Conservation (phyloP, 2,888 invertebrate species). For the Dicycla oo region DNA sequence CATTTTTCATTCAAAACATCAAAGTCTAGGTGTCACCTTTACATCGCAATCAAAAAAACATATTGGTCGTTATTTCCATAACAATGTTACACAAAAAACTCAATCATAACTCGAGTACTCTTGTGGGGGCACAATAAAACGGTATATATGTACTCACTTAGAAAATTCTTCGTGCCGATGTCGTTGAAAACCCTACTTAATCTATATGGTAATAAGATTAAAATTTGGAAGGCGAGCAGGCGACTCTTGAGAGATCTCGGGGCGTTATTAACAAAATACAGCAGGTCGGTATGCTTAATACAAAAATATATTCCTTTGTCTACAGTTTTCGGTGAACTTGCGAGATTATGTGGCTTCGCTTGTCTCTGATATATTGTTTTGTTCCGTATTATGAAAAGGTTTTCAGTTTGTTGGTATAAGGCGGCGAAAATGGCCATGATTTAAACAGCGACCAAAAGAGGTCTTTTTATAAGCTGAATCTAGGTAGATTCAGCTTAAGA, state of each 20-base stretch:
- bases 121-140: conserved; percentile 62
- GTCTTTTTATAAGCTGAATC: too few species aligned
- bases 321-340: conserved; percentile 63
- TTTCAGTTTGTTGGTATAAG: too few species aligned
- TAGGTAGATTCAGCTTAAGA: too few species aligned
- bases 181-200: conserved; percentile 59
- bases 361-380: conserved; percentile 17
- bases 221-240: conserved; percentile 55
- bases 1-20: conserved; percentile 25
- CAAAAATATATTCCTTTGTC: conserved; percentile 78
- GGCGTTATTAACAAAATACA: conserved; percentile 76
- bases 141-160: conserved; percentile 59
- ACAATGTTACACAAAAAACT: conserved; percentile 66
- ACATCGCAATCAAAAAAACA: conserved; percentile 56
- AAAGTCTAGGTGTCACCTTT: conserved; percentile 36
- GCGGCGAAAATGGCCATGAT: too few species aligned
- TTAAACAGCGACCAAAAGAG: too few species aligned
- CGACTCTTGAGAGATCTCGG: conserved; percentile 59
- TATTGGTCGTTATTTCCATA: conserved; percentile 57
- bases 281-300: conserved; percentile 76
- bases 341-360: conserved; percentile 34
- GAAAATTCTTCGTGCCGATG: conserved; percentile 46
- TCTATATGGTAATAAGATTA: conserved; percentile 63
- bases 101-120: conserved; percentile 66
- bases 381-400: not conserved